Percentiles rank a stretch among this genome's conserved stretches.
Evolutionary conservation across 2,888 invertebrate species (phyloP).

Genomic region (Hemithea aestivaria): DNA sequence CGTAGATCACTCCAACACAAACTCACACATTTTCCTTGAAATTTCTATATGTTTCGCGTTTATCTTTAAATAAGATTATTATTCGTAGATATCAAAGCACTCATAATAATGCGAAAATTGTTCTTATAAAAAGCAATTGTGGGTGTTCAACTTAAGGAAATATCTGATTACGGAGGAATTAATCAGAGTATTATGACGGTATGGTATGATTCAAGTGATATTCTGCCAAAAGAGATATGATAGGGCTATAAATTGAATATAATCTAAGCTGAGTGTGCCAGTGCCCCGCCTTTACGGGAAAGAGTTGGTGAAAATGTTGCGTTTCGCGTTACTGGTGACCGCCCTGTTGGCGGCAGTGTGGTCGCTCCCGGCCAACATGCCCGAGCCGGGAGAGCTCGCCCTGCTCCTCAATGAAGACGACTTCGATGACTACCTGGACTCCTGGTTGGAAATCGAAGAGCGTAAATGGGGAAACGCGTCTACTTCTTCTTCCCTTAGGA

Average conservation of each 20-base stretch:
- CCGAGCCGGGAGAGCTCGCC: conserved; percentile 58
- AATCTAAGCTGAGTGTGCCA: conserved; percentile 4
- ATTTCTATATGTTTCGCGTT: too few relatives aligned
- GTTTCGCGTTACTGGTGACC: conserved; percentile 31
- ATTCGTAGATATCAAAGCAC: too few relatives aligned
- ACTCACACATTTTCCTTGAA: too few relatives aligned
- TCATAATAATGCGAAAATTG: too few relatives aligned
- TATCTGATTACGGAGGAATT: neutral
- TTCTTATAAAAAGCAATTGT: too few relatives aligned
- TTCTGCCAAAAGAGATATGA: conserved; percentile 3
- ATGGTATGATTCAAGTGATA: neutral
- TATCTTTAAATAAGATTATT: too few relatives aligned
- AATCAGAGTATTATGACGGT: neutral
- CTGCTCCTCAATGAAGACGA: conserved; percentile 61
- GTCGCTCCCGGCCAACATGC: conserved; percentile 39
- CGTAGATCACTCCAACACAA: too few relatives aligned
- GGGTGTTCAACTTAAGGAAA: too few relatives aligned
- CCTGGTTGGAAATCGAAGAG: conserved; percentile 56
- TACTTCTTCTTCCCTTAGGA: conserved; percentile 27
- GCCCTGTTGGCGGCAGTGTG: conserved; percentile 33
- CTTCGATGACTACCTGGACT: conserved; percentile 68
- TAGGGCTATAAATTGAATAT: conserved; percentile 16
- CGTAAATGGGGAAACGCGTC: conserved; percentile 40
- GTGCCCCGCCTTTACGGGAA: conserved; percentile 8
- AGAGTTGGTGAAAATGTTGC: conserved; percentile 20